phyloP scores from a whole-genome alignment of 2,797 vertebrate genomes.

The Karalla daura region DNA sequence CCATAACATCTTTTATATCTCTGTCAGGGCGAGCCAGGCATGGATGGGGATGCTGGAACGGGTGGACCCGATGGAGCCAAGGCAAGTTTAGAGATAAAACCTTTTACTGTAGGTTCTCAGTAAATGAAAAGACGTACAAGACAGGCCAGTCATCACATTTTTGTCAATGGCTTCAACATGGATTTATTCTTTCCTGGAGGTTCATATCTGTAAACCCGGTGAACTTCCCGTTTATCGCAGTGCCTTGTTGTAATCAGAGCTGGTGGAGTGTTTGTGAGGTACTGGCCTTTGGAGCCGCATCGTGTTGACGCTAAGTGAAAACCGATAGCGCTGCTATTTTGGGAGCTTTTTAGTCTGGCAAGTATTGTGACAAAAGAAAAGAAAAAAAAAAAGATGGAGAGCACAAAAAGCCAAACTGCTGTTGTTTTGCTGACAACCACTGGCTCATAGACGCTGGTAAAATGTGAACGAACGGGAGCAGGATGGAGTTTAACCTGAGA shows the following conservation, averaged over 20 bases:
- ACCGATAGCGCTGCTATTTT: conserved; percentile 58
- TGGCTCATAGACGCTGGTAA: conserved; percentile 34
- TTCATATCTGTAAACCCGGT: conserved; percentile 12
- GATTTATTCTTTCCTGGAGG: neutral
- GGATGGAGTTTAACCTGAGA: conserved; percentile 39
- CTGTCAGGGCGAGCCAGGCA: conserved; percentile 89
- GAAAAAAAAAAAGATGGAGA: conserved; percentile 15
- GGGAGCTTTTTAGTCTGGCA: conserved; percentile 55
- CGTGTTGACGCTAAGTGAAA: conserved; percentile 49
- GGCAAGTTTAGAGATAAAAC: conserved; percentile 80
- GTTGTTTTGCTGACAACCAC: conserved; percentile 46
- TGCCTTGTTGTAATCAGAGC: conserved; percentile 36
- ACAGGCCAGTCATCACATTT: neutral
- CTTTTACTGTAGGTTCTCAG: neutral
- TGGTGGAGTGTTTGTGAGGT: conserved; percentile 20
- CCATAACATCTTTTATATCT: conserved; percentile 25
- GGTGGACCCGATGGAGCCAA: conserved; percentile 88
- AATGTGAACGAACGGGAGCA: conserved; percentile 31
- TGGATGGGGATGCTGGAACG: conserved; percentile 89
- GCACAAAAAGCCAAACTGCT: conserved; percentile 33
- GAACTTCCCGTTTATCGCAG: conserved; percentile 32
- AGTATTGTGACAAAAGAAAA: conserved; percentile 12
- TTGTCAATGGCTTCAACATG: neutral
- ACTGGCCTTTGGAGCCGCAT: conserved; percentile 39
- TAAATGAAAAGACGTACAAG: conserved; percentile 5